Percentiles rank a stretch among this genome's conserved stretches.
These are phyloP conservation scores for Nautilus pompilius DNA, from an alignment of 1,140 invertebrate species.

Conservation along the genomic window DNA sequence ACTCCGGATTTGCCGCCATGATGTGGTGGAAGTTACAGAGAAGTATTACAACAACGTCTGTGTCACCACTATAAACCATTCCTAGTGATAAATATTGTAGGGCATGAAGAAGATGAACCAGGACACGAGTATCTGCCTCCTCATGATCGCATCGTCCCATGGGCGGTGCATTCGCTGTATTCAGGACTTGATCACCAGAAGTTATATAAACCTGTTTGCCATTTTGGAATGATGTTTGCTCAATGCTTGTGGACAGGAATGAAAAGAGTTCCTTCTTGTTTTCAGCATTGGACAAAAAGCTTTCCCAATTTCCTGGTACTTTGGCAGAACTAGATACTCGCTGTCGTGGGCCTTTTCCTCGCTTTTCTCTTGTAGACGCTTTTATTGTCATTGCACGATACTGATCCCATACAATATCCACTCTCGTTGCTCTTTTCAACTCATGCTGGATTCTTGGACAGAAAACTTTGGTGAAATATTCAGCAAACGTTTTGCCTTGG, in stretches of 20 bases:
- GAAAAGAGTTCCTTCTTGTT: background rate
- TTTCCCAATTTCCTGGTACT: constrained; percentile 1
- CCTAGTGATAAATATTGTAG: background rate
- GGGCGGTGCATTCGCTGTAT: background rate
- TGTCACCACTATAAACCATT: background rate
- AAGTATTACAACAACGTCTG: background rate
- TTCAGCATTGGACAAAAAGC: background rate
- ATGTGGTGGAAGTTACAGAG: too few species aligned
- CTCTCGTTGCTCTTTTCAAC: background rate
- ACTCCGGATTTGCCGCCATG: too few species aligned
- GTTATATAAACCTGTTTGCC: background rate
- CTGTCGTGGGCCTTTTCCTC: background rate
- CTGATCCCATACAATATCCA: background rate
- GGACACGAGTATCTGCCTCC: background rate
- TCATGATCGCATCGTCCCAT: constrained; percentile 2
- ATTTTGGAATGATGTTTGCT: background rate
- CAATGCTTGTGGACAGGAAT: background rate
- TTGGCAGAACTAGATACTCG: background rate
- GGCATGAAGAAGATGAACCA: constrained; percentile 5
- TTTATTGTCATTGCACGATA: background rate
- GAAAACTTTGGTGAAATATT: constrained; percentile 1
- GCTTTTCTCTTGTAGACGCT: too few species aligned
- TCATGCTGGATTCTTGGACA: constrained; percentile 1
- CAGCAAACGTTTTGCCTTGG: background rate
- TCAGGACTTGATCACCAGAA: constrained; percentile 1